These are phyloP conservation scores for Coranthus polyacanthus DNA, from an alignment of 2,797 vertebrate genomes.

Conservation along the genomic window DNA sequence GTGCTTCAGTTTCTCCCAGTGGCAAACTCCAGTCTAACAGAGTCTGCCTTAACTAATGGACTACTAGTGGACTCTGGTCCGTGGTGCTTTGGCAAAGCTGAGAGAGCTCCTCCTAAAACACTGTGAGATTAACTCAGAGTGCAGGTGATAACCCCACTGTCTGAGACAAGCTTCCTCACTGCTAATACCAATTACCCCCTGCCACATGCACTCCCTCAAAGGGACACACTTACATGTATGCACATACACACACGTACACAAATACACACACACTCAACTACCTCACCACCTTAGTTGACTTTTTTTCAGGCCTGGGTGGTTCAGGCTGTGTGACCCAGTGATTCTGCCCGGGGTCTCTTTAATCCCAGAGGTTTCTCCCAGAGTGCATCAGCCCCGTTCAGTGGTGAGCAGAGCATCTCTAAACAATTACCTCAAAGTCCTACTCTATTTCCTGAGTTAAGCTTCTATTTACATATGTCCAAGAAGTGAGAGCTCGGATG, in stretches of 20 bases:
- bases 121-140: slow-evolving; percentile 66
- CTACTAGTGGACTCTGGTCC: slow-evolving; percentile 28
- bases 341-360: slow-evolving; percentile 56
- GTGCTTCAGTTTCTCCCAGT: slow-evolving; percentile 8
- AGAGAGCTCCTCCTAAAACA: slow-evolving; percentile 37
- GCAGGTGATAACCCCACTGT: slow-evolving; percentile 74
- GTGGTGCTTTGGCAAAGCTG: slow-evolving; percentile 31
- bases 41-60: slow-evolving; percentile 42
- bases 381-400: slow-evolving; percentile 51
- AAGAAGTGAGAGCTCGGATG: slow-evolving; percentile 53
- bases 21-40: slow-evolving; percentile 24
- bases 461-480: slow-evolving; percentile 80
- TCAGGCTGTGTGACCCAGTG: slow-evolving; percentile 55
- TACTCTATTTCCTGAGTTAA: slow-evolving; percentile 66
- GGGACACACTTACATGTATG: slow-evolving; percentile 45
- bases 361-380: slow-evolving; percentile 71
- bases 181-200: slow-evolving; percentile 75
- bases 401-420: slow-evolving; percentile 62
- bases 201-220: slow-evolving; percentile 47
- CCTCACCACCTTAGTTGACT: slow-evolving; percentile 52
- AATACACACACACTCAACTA: slow-evolving; percentile 16
- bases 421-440: slow-evolving; percentile 76
- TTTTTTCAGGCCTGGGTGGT: slow-evolving; percentile 57
- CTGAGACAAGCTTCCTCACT: slow-evolving; percentile 60
- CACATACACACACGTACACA: slow-evolving; percentile 6